phyloP scores from a whole-genome alignment of 1,140 invertebrate species.

The Diabrotica undecimpunctata region DNA sequence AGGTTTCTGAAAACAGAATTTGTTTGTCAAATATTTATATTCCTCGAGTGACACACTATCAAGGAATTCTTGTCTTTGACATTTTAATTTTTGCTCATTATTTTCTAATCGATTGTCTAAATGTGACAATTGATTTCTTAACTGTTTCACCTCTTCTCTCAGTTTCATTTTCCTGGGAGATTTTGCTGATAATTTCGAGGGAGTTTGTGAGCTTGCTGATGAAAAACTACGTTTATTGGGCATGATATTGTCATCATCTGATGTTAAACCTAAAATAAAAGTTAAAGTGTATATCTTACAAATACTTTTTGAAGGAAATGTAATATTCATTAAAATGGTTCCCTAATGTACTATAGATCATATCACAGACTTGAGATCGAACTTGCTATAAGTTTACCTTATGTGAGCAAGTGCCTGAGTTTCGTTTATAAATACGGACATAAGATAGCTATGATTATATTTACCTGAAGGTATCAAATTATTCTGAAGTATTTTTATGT shows the following conservation, averaged over 20 bases:
- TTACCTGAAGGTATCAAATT: too few species aligned
- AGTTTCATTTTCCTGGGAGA: not conserved
- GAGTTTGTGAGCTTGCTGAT: constrained; percentile 1
- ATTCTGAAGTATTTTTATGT: too few species aligned
- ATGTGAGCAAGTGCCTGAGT: too few species aligned
- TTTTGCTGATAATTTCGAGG: not conserved
- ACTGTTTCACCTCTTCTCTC: not conserved
- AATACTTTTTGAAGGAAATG: too few species aligned
- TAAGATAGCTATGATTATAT: too few species aligned
- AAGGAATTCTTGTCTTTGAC: not conserved
- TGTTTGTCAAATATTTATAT: not conserved
- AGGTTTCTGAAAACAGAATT: not conserved
- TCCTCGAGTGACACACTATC: constrained; percentile 1
- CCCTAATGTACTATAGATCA: too few species aligned
- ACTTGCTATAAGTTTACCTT: too few species aligned
- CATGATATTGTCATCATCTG: not conserved
- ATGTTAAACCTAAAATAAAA: not conserved
- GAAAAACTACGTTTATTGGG: not conserved
- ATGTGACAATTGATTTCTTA: not conserved
- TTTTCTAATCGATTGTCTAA: not conserved
- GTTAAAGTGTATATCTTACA: too few species aligned
- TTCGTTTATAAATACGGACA: too few species aligned
- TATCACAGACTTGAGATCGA: too few species aligned
- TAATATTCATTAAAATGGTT: too few species aligned
- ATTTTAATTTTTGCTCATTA: not conserved